Base-by-base conservation (phyloP, 2,113 vertebrate genomes). In the Seriola quinqueradiata region DNA sequence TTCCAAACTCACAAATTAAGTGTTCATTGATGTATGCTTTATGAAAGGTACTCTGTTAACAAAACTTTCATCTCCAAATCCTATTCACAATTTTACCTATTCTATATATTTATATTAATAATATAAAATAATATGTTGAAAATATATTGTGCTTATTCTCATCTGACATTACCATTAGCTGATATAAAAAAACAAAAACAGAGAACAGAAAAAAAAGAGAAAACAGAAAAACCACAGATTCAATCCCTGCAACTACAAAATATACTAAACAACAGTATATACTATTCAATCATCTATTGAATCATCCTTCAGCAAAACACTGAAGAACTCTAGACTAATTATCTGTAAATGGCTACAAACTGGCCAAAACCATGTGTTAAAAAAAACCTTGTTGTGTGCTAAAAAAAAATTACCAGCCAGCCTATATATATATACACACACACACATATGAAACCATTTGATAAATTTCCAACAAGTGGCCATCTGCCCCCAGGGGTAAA, bases 401-500 rank as follows among this genome's bases (percentile, higher is more conserved):
- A 16, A 81, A 72, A 81, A 72, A 28, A 70, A 66, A 66, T 16
- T 0, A 25, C 25, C 42, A 17, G 32, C 36, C 19, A 46, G 42
- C 2, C 12, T 66, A n/a, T 52, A 57, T 55, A 55, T 36, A 28
- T 28, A 28, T 28, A 28, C 2, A 28, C 28, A 28, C 2, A 28
- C 28, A 69, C 11, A 70, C 2, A 68, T 63, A n/a, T 70, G 17
- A 65, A 65, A 59, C 38, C 54, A 68, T 80, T 63, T 52, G 70
- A 67, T 61, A 13, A 32, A 79, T 59, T 79, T 76, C 40, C 44
- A 70, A 60, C 55, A 48, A 74, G 59, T 55, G 2, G n/a, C 46
- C 81, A 81, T 52, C 48, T 73, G 70, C 66, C 58, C 50, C 28
- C 66, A 58, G 44, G 60, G 77, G 17, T 77, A 32, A 66, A 78